These are phyloP conservation scores for Pycnomerus fuliginosus DNA, from an alignment of 2,888 invertebrate genomes.

Conservation along the genomic window DNA sequence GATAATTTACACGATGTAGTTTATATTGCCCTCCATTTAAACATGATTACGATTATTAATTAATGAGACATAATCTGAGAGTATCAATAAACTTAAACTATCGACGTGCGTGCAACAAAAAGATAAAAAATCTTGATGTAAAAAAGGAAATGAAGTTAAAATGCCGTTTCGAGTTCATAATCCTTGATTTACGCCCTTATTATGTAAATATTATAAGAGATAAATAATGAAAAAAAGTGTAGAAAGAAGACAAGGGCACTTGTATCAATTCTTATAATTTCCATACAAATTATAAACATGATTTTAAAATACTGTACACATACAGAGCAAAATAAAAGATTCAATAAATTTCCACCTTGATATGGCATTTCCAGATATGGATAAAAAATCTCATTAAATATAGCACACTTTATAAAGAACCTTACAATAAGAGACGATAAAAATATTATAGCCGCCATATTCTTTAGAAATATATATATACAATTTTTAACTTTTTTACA, in stretches of 20 bases:
- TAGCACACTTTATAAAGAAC: conserved; percentile 47
- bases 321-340: conserved; percentile 53
- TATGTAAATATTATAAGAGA: no score
- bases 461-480: conserved; percentile 48
- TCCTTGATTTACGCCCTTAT: no score
- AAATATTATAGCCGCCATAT: conserved; percentile 50
- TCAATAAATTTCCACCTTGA: conserved; percentile 48
- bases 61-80: no score
- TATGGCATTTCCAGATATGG: conserved; percentile 55
- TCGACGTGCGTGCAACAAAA: no score
- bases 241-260: conserved; percentile 16
- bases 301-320: conserved; percentile 77
- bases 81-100: no score
- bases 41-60: no score
- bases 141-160: no score
- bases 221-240: no score
- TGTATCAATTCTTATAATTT: conserved; percentile 62
- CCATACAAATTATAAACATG: conserved; percentile 83
- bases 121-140: no score
- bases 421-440: conserved; percentile 45
- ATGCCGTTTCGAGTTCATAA: no score
- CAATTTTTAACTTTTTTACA: conserved; percentile 43
- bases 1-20: no score
- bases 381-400: conserved; percentile 46
- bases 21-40: no score